A percentile compares a stretch with the other conserved stretches of the same genome.
These are phyloP conservation scores for Sylvicapra grimmia DNA, from an alignment of 2,113 vertebrate species.

Conservation along the genomic window DNA sequence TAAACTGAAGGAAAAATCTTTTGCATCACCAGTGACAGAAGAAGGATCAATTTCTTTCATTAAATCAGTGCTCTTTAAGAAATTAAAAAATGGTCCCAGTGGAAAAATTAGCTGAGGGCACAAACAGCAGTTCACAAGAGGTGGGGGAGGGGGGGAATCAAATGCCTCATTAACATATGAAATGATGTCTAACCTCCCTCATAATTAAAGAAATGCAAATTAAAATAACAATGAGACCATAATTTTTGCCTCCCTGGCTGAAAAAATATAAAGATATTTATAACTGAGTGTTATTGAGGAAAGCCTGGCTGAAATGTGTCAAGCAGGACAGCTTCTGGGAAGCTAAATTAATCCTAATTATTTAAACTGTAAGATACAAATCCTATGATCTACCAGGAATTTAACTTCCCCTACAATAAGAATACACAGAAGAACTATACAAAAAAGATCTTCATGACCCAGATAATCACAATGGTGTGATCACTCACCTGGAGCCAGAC, in stretches of 20 bases:
- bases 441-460: neutral
- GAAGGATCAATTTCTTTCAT: neutral
- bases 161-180: neutral
- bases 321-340: neutral
- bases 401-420: neutral
- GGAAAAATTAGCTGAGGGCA: neutral
- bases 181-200: neutral
- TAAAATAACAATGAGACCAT: neutral
- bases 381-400: neutral
- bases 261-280: neutral
- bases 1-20: neutral
- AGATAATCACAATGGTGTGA: neutral
- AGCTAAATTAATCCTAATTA: neutral
- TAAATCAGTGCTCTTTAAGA: neutral
- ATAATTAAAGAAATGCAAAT: neutral
- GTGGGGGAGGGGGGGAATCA: neutral
- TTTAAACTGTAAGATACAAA: neutral
- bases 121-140: neutral
- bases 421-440: neutral
- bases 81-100: neutral
- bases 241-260: neutral
- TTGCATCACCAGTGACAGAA: neutral
- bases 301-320: neutral
- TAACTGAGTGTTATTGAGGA: neutral
- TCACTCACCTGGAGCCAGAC: neutral